Conservation (phyloP, 2,113 vertebrate genomes). For the Pagrus major region DNA sequence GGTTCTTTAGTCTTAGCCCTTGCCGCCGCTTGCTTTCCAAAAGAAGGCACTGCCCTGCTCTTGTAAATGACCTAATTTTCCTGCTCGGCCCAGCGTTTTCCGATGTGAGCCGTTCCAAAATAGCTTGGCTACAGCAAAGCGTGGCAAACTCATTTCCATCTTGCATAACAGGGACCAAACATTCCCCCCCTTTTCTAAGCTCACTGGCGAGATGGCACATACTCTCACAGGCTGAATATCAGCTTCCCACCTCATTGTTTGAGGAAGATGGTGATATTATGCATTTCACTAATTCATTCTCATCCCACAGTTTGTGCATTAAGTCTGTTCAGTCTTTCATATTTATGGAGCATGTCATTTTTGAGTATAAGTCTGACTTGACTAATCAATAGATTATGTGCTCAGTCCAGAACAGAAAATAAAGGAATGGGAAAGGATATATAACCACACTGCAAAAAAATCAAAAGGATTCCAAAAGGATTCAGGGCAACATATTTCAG, state of each 20-base stretch:
- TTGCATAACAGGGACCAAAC: conserved; percentile 82
- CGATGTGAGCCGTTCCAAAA: conserved; percentile 81
- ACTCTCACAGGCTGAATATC: conserved; percentile 63
- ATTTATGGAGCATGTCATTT: conserved; percentile 1
- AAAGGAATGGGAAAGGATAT: not conserved
- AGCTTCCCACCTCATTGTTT: conserved; percentile 49
- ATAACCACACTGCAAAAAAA: not conserved
- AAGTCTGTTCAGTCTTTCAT: conserved; percentile 1
- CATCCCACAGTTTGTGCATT: conserved; percentile 33
- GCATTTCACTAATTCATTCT: conserved; percentile 48
- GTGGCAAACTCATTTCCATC: conserved; percentile 84
- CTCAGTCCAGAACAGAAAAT: not conserved
- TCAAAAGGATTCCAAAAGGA: conserved; percentile 9
- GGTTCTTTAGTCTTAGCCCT: conserved; percentile 65
- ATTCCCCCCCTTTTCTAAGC: conserved; percentile 49
- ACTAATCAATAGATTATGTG: not conserved
- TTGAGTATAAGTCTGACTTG: not conserved
- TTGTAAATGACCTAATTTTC: conserved; percentile 85
- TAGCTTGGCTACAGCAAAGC: conserved; percentile 82
- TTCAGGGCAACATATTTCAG: conserved; percentile 27
- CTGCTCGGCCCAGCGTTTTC: conserved; percentile 79
- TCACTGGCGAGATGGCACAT: conserved; percentile 69
- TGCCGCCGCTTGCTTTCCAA: conserved; percentile 34
- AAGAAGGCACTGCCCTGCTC: conserved; percentile 74
- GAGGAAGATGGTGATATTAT: conserved; percentile 52